Percentiles rank a stretch among this genome's conserved stretches.
Evolutionary conservation across 2,113 vertebrate species (phyloP).

Genomic region (Hippocampus abdominalis): DNA sequence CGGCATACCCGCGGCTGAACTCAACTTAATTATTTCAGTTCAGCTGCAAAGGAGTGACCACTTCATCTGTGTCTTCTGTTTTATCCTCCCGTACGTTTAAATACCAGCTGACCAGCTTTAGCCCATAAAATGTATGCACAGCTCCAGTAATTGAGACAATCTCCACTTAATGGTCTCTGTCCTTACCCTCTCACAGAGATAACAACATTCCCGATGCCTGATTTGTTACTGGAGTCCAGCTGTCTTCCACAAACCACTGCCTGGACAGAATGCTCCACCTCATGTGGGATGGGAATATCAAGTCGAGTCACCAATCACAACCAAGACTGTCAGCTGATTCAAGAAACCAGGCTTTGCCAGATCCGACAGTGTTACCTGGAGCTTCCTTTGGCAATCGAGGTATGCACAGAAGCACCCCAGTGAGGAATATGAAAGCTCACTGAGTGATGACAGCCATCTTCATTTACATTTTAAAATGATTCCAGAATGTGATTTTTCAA

Average conservation of each 20-base stretch:
- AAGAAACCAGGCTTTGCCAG: slow-evolving; percentile 71
- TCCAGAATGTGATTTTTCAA: not conserved
- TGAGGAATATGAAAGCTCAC: not conserved
- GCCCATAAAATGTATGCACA: not conserved
- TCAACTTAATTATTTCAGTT: not conserved
- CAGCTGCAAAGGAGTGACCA: not conserved
- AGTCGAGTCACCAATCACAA: slow-evolving; percentile 71
- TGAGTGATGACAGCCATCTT: not conserved
- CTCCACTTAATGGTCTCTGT: not conserved
- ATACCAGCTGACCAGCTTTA: not conserved
- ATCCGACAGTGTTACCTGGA: slow-evolving; percentile 52
- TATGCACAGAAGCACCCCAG: slow-evolving; percentile 7
- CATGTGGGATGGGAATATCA: slow-evolving; percentile 74
- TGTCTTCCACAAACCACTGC: slow-evolving; percentile 67
- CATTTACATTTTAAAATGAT: not conserved
- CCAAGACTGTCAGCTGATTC: slow-evolving; percentile 60
- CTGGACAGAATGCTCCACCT: slow-evolving; percentile 71
- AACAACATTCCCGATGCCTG: slow-evolving; percentile 22
- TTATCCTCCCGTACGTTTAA: not conserved
- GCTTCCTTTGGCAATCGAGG: slow-evolving; percentile 42
- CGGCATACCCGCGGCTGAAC: not conserved
- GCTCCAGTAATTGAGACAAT: not conserved
- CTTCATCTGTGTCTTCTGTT: not conserved
- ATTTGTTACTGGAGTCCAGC: slow-evolving; percentile 19
- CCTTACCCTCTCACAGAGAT: not conserved